A percentile compares a stretch with the other conserved stretches of the same genome.
Conservation (phyloP, 92 coral and sea anemone genomes). For the Heliopora coerulea region DNA sequence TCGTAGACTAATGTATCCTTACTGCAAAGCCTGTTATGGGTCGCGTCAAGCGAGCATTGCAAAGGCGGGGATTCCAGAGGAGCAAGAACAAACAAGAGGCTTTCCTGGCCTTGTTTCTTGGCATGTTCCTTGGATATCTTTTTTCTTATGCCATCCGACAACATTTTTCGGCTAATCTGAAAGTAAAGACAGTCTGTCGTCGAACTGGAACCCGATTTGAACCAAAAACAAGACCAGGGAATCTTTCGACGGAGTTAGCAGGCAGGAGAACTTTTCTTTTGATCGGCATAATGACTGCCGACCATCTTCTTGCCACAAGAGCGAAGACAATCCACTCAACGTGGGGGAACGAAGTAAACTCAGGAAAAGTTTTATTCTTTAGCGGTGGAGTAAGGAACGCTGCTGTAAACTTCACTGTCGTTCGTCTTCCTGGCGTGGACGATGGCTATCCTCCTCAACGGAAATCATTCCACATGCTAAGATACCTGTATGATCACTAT, state of each 20-base stretch:
- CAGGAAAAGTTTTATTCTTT: slow-evolving; percentile 79
- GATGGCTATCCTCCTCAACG: slow-evolving; percentile 92
- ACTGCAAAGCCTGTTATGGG: not conserved
- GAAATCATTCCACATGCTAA: slow-evolving; percentile 92
- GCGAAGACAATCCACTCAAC: slow-evolving; percentile 88
- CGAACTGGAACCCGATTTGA: not conserved
- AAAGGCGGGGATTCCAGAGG: not conserved
- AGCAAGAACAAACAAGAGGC: not conserved
- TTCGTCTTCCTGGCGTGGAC: slow-evolving; percentile 81
- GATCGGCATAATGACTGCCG: slow-evolving; percentile 95
- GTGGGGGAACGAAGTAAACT: slow-evolving; percentile 75
- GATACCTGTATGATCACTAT: slow-evolving; percentile 87
- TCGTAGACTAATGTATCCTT: slow-evolving; percentile 9
- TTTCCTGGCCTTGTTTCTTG: slow-evolving; percentile 11
- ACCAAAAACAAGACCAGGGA: too few species aligned
- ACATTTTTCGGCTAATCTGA: not conserved
- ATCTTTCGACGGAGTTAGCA: slow-evolving; percentile 13
- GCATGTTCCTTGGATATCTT: slow-evolving; percentile 1
- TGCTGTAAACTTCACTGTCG: slow-evolving; percentile 53
- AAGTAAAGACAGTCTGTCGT: not conserved
- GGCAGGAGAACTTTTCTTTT: slow-evolving; percentile 47
- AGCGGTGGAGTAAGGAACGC: slow-evolving; percentile 55
- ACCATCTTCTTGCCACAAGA: slow-evolving; percentile 70
- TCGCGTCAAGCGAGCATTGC: slow-evolving; percentile 23
- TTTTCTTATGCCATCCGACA: not conserved